Base-by-base conservation (phyloP, 1,140 invertebrate genomes). In the Tyrophagus putrescentiae region DNA sequence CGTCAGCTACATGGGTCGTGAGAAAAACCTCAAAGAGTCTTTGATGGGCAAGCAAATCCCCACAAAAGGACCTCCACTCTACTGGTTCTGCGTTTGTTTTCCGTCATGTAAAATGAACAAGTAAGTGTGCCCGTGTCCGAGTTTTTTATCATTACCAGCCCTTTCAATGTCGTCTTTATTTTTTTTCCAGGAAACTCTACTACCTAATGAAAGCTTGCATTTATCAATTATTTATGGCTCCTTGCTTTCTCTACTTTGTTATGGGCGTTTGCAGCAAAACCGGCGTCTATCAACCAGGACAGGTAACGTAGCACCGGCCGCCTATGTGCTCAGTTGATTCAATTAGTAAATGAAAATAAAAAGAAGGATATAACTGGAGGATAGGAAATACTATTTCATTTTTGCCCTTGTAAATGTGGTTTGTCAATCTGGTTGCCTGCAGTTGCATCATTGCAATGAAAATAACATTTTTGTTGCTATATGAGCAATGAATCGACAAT, bases 181-280 rank as follows among this genome's bases (percentile, higher is more conserved):
- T n/a, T n/a, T n/a, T 7, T 11, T 4, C 31, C 57, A 60, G 58
- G 29, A 60, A 60, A 18, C 18, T 57, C 5, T 60, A 60, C 57
- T 60, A 60, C 36, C 21, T 60, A 28, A 60, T 59, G 56, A 60
- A 60, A 28, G 45, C 58, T 23, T 60, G 11, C 18, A 57, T 60
- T 16, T 59, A 60, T 31, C 58, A 60, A 59, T 29, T 60, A n/a
- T 60, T 60, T 29, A 16, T 60, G 58, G 58, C 58, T 18, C 58
- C 58, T 7, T 60, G 58, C 57, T 59, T 60, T 29, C 48, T 60
- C 28, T 60, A 60, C 23, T 60, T 60, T 58, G 58, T 59, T 6
- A 60, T 60, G 58, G 58, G 58, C 23, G 48, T 60, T 7, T 60
- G 50, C 54, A 60, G 56, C 36, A 60, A 60, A 57, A 60, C 48